phyloP scores from a whole-genome alignment of 2,797 vertebrate species.

The Podarcis siculus region DNA sequence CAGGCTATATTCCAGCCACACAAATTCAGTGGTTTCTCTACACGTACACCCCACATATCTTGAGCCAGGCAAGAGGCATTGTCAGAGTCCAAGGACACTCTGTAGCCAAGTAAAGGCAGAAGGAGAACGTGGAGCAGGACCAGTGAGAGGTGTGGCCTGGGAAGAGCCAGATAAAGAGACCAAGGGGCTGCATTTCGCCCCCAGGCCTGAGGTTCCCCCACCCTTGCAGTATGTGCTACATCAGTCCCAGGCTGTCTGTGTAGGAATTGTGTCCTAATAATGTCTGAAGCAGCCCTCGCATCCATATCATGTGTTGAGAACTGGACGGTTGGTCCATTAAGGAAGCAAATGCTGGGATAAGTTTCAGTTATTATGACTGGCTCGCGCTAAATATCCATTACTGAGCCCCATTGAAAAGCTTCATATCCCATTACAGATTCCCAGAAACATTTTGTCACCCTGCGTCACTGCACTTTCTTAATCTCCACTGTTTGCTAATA shows the following conservation, averaged over 20 bases:
- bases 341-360: background rate
- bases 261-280: background rate
- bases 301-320: background rate
- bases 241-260: background rate
- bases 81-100: too few relatives aligned
- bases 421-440: conserved; percentile 38
- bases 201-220: too few relatives aligned
- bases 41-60: too few relatives aligned
- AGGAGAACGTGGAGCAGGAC: too few relatives aligned
- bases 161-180: too few relatives aligned
- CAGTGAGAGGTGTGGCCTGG: too few relatives aligned
- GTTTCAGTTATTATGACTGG: conserved; percentile 38
- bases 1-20: too few relatives aligned
- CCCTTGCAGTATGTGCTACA: background rate
- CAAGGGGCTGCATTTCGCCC: too few relatives aligned
- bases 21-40: too few relatives aligned
- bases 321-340: conserved; percentile 3
- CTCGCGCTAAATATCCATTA: conserved; percentile 32
- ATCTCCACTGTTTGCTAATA: background rate
- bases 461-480: conserved; percentile 30
- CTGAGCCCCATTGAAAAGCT: conserved; percentile 19
- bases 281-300: background rate
- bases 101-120: too few relatives aligned
- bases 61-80: too few relatives aligned
- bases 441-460: conserved; percentile 35